Conservation (phyloP, 2,113 vertebrate species). For the Pterophyllum scalare region DNA sequence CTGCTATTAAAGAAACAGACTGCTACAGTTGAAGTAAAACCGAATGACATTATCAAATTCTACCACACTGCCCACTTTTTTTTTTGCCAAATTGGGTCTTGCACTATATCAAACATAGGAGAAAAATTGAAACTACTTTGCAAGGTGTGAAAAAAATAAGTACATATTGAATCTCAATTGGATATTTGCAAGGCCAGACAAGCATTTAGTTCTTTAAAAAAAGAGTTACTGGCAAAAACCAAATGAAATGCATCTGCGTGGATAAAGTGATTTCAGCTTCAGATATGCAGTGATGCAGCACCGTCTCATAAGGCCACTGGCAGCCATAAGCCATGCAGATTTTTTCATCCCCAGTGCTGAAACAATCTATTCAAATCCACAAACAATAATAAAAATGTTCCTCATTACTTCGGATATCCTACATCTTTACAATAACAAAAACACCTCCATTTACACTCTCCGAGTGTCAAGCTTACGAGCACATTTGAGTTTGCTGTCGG, state of each 20-base stretch:
- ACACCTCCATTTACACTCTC: neutral
- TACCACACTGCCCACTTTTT: neutral
- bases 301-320: neutral
- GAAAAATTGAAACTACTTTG: neutral
- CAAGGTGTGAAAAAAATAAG: neutral
- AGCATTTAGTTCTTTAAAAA: neutral
- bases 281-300: neutral
- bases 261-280: conserved; percentile 1
- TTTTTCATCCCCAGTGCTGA: neutral
- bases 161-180: neutral
- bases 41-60: neutral
- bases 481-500: neutral
- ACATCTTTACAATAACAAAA: neutral
- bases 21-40: neutral
- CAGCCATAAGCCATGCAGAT: neutral
- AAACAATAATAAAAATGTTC: neutral
- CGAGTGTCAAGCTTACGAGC: neutral
- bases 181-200: neutral
- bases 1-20: conserved; percentile 46
- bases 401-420: neutral
- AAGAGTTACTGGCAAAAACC: neutral
- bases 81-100: conserved; percentile 1
- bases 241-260: neutral
- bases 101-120: neutral
- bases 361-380: neutral